A percentile compares a stretch with the other conserved stretches of the same genome.
phyloP scores from a whole-genome alignment of 2,888 invertebrate species.

The Alcis repandata region DNA sequence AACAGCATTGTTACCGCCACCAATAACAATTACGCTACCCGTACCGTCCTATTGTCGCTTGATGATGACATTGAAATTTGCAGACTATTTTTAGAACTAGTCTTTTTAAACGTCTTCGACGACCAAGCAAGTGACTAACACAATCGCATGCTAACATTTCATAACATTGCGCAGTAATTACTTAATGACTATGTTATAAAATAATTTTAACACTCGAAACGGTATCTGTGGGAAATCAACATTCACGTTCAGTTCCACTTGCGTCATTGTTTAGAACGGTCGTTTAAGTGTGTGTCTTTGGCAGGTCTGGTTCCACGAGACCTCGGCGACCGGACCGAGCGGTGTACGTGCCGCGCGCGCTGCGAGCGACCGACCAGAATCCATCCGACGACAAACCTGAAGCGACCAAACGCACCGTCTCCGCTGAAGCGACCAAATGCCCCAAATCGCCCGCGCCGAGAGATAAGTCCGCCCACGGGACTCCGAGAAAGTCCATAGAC shows the following conservation, averaged over 20 bases:
- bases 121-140: neutral
- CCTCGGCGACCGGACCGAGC: conserved; percentile 91
- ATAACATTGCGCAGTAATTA: conserved; percentile 32
- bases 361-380: conserved; percentile 76
- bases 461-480: conserved; percentile 73
- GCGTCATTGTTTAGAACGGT: conserved; percentile 32
- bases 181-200: conserved; percentile 36
- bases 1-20: conserved; percentile 24
- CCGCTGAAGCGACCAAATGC: conserved; percentile 64
- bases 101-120: conserved; percentile 3
- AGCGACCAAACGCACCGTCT: conserved; percentile 60
- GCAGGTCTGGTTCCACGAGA: conserved; percentile 74
- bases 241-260: conserved; percentile 31
- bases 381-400: conserved; percentile 60
- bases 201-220: conserved; percentile 22
- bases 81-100: conserved; percentile 28
- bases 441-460: conserved; percentile 74
- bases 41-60: conserved; percentile 25
- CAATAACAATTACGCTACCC: conserved; percentile 29
- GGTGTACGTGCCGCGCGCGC: conserved; percentile 92
- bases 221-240: conserved; percentile 34
- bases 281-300: conserved; percentile 45
- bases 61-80: conserved; percentile 35
- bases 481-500: conserved; percentile 75
- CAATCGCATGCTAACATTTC: conserved; percentile 29